phyloP scores from a whole-genome alignment of 2,113 vertebrate genomes.

The Aegotheles bennettii region DNA sequence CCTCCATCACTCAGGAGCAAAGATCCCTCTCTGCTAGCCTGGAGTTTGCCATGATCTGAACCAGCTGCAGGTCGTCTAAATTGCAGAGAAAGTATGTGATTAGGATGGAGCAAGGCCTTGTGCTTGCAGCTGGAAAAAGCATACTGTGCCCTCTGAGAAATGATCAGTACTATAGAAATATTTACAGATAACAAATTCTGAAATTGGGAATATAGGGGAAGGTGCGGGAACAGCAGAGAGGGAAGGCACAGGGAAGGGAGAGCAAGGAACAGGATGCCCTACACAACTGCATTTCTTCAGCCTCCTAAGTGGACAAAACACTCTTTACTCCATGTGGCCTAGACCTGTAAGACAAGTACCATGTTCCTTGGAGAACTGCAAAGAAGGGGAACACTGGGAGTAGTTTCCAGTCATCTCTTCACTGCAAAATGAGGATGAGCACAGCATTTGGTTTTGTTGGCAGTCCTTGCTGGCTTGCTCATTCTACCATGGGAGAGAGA shows the following conservation, averaged over 20 bases:
- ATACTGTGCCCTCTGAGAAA: not conserved
- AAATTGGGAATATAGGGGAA: not conserved
- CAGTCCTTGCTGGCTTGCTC: not conserved
- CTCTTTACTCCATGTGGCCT: not conserved
- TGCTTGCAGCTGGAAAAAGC: not conserved
- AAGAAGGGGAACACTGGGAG: fast-evolving
- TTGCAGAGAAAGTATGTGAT: not conserved
- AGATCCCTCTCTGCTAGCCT: not conserved
- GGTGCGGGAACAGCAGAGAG: not conserved
- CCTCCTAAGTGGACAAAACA: not conserved
- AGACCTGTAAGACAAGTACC: not conserved
- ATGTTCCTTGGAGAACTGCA: not conserved
- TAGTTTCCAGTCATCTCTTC: not conserved
- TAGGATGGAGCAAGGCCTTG: not conserved
- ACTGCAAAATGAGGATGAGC: not conserved
- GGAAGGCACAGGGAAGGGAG: not conserved
- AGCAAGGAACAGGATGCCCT: not conserved
- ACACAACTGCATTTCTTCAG: not conserved
- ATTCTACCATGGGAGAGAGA: not conserved
- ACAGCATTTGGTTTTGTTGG: not conserved
- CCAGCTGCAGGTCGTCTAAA: not conserved
- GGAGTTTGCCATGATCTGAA: not conserved
- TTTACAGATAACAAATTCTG: not conserved
- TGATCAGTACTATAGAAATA: not conserved
- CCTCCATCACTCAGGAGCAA: not conserved